These are phyloP conservation scores for Lasius fuliginosus DNA, from an alignment of 2,888 invertebrate genomes.

Conservation along the genomic window DNA sequence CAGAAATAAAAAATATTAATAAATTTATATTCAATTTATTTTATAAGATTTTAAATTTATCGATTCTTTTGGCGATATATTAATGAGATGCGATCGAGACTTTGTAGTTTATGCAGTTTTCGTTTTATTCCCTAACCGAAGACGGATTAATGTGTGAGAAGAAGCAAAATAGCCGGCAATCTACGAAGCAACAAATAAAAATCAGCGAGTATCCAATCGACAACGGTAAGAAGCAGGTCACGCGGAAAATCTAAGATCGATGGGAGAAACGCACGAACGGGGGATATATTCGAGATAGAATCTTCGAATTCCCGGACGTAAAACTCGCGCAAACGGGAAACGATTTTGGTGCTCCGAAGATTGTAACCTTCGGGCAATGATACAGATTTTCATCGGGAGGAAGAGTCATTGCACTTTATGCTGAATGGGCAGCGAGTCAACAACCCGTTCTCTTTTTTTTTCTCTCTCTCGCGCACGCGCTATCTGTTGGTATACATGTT, in stretches of 20 bases:
- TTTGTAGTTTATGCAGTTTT: background rate
- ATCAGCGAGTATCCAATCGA: conserved; percentile 17
- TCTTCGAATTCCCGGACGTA: conserved; percentile 31
- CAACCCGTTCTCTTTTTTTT: conserved; percentile 79
- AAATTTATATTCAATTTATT: background rate
- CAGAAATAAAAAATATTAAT: background rate
- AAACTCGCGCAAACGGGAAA: conserved; percentile 56
- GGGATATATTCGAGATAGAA: conserved; percentile 27
- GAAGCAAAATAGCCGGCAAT: background rate
- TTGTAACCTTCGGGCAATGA: conserved; percentile 73
- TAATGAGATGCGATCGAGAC: background rate
- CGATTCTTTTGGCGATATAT: background rate
- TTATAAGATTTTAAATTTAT: background rate
- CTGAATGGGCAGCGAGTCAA: conserved; percentile 85
- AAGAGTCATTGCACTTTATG: conserved; percentile 85
- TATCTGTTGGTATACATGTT: conserved; percentile 8
- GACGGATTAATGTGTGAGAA: conserved; percentile 23
- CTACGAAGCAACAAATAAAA: conserved; percentile 25
- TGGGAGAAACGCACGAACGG: conserved; percentile 2
- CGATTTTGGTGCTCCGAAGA: conserved; percentile 61
- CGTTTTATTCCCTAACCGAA: background rate
- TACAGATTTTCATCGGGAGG: conserved; percentile 82
- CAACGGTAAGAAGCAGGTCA: conserved; percentile 29
- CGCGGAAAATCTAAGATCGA: conserved; percentile 44
- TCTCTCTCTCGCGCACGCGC: conserved; percentile 37